Base-by-base conservation (phyloP, 1,140 invertebrate species). In the Globodera rostochiensis region DNA sequence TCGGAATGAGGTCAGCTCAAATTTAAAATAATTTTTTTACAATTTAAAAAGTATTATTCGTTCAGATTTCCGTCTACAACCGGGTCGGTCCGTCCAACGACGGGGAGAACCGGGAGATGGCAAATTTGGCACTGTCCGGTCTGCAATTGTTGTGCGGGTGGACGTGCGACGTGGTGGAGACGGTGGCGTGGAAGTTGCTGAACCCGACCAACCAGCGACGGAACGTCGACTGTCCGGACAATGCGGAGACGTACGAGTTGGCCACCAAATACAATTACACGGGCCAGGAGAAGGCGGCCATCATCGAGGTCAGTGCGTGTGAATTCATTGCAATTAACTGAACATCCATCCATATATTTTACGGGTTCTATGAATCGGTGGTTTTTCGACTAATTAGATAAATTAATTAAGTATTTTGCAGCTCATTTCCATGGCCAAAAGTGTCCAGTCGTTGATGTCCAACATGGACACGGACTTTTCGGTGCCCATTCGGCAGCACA, bases 231-330 rank as follows among this genome's bases (percentile, higher is more conserved):
- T 99, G 97, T 90, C 97, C 97, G 0, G 96, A 98, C 90, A 83
- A 69, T 45, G 97, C 97, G n/a, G 97, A 99, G 91, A 96, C 98
- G 91, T 99, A 99, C 91, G 98, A 99, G 92, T 92, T 96, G 91
- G 96, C 97, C 1, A 99, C 97, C 0, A 93, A 96, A 36, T 99
- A 98, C 91, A 99, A 99, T 91, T 99, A 99, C 90, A 95, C 94
- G 9, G 94, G 95, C 46, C 95, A 97, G 88, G 98, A 99, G 91
- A 99, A 99, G 90, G 97, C 97, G 91, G 96, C 96, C 7, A 91
- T 99, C 64, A 97, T 99, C 84, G 83, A 90, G 83, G 86, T 90
- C 0, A 98, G 98, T 85, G 95, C 50, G 50, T 69, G 67, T 11
- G 36, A 15, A 69, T 9, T 19, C n/a, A 6, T 69, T 69, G n/a